Percentiles rank a stretch among this genome's conserved stretches.
These are phyloP conservation scores for Hapalemur alaotrensis DNA, from an alignment of 2,797 vertebrate species.

Conservation along the genomic window DNA sequence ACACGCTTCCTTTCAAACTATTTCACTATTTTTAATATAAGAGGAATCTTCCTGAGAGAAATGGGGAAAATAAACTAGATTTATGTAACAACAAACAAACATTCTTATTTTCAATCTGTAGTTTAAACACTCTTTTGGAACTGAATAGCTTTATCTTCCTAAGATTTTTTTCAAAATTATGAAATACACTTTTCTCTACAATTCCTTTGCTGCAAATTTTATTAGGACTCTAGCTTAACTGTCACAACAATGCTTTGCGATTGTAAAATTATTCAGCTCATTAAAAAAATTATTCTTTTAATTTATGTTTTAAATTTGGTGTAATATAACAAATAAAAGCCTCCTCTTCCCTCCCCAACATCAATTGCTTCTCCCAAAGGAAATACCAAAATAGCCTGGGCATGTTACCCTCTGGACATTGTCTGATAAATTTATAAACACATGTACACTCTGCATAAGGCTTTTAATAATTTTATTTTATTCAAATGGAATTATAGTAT, in stretches of 20 bases:
- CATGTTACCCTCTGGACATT: background rate
- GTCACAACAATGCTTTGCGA: background rate
- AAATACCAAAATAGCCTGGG: background rate
- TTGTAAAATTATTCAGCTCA: conserved; percentile 29
- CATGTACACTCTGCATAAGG: background rate
- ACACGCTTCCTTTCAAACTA: background rate
- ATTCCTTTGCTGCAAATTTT: background rate
- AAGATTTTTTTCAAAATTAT: background rate
- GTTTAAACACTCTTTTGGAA: background rate
- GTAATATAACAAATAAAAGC: background rate
- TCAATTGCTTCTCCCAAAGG: background rate
- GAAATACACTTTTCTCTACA: background rate
- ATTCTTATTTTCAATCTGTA: background rate
- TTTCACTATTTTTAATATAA: background rate
- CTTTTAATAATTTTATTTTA: conserved; percentile 34
- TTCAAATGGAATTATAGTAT: background rate
- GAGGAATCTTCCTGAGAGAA: background rate
- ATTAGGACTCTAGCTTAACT: background rate
- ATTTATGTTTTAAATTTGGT: background rate
- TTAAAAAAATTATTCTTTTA: background rate
- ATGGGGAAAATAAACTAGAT: background rate
- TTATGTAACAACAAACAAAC: background rate
- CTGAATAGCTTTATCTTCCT: background rate
- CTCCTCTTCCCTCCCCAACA: background rate
- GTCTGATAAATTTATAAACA: background rate